Evolutionary conservation across 1,140 invertebrate species (phyloP).

Genomic region (Thrips palmi): DNA sequence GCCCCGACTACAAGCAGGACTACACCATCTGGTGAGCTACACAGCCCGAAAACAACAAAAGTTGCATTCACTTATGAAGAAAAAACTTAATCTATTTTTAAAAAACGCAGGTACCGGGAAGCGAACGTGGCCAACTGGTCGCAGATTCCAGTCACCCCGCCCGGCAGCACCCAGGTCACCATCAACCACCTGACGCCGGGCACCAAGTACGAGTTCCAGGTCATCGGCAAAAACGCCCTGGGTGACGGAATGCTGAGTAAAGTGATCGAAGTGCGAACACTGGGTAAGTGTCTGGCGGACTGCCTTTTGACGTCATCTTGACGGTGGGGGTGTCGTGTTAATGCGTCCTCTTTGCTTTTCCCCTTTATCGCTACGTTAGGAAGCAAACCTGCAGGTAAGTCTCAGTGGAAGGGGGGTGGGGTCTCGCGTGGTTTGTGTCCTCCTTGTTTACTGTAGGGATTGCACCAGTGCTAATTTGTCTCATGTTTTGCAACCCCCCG

Average conservation of each 20-base stretch:
- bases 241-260: conserved; percentile 92
- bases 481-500: background rate
- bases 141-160: conserved; percentile 79
- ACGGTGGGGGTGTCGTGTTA: background rate
- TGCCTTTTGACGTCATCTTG: background rate
- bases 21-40: conserved; percentile 67
- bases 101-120: conserved; percentile 52
- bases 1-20: conserved; percentile 82
- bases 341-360: conserved; percentile 3
- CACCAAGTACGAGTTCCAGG: conserved; percentile 90
- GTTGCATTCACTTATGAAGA: background rate
- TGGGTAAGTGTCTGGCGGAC: conserved; percentile 43
- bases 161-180: conserved; percentile 73
- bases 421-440: conserved; percentile 10
- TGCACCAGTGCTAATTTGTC: conserved; percentile 3
- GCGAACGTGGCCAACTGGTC: conserved; percentile 70
- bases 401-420: background rate
- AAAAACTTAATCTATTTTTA: background rate
- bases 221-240: conserved; percentile 81
- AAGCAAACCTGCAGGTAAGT: conserved; percentile 6
- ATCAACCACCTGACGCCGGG: conserved; percentile 78
- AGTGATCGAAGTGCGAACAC: conserved; percentile 70
- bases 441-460: conserved; percentile 10
- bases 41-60: background rate
- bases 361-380: background rate